Evolutionary conservation across 2,888 invertebrate species (phyloP).

Genomic region (Capitulum mitella): DNA sequence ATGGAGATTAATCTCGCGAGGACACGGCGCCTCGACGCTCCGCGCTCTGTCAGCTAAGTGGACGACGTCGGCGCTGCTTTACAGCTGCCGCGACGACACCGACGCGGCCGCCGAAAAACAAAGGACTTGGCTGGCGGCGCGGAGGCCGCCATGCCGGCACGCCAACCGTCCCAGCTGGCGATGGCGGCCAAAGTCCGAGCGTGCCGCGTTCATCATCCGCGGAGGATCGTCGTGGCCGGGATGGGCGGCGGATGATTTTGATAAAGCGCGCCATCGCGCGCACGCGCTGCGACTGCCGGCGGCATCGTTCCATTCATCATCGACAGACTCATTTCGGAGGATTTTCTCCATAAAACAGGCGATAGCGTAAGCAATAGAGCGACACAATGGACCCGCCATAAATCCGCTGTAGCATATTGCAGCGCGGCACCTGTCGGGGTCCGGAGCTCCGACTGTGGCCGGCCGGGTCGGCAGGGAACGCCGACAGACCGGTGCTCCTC

Average conservation of each 20-base stretch:
- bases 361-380: slow-evolving; percentile 15
- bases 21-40: background rate
- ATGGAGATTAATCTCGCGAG: slow-evolving; percentile 8
- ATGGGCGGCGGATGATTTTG: background rate
- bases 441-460: too few relatives aligned
- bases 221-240: too few relatives aligned
- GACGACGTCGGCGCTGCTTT: background rate
- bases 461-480: too few relatives aligned
- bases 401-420: slow-evolving; percentile 12
- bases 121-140: background rate
- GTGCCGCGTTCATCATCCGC: background rate
- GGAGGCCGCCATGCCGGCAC: background rate
- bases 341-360: slow-evolving; percentile 17
- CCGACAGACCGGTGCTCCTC: too few relatives aligned
- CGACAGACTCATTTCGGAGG: slow-evolving; percentile 7
- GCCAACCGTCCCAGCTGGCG: background rate
- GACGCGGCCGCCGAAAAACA: background rate
- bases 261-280: background rate
- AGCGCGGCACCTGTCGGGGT: background rate
- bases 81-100: background rate
- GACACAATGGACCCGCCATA: background rate
- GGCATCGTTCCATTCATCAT: background rate
- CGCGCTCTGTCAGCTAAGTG: background rate
- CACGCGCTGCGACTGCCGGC: background rate
- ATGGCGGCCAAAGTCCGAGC: background rate